These are phyloP conservation scores for Marronus borbonicus DNA, from an alignment of 2,888 invertebrate genomes.

Conservation along the genomic window DNA sequence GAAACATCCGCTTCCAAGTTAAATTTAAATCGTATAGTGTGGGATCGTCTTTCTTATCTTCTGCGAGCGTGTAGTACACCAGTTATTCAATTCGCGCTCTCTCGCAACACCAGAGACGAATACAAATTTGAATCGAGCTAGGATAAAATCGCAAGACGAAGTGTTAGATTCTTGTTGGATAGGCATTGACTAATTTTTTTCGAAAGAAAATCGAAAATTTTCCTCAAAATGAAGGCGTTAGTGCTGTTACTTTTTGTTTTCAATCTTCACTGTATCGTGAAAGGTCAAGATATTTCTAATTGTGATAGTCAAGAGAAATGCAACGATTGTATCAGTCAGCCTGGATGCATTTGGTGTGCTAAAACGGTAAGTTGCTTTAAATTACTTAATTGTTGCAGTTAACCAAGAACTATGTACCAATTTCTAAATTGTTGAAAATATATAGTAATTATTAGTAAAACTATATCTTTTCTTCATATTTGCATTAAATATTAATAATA, in stretches of 20 bases:
- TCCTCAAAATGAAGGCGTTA: not conserved
- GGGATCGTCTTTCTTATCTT: too few species aligned
- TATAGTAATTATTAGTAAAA: too few species aligned
- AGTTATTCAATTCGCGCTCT: not conserved
- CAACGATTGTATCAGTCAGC: slow-evolving; percentile 69
- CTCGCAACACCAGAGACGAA: not conserved
- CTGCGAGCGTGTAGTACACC: too few species aligned
- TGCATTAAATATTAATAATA: too few species aligned
- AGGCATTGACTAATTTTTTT: too few species aligned
- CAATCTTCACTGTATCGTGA: not conserved
- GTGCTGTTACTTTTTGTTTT: not conserved
- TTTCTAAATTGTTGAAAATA: too few species aligned
- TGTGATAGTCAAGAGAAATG: slow-evolving; percentile 62
- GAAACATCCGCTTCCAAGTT: slow-evolving; percentile 36
- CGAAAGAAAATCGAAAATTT: too few species aligned
- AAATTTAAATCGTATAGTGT: slow-evolving; percentile 16
- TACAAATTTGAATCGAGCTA: not conserved
- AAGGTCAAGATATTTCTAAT: slow-evolving; percentile 37
- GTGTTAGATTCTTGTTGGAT: too few species aligned
- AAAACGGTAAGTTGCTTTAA: slow-evolving; percentile 57
- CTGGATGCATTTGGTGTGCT: slow-evolving; percentile 72
- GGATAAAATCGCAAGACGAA: too few species aligned
- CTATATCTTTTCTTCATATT: too few species aligned
- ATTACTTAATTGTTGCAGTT: not conserved
- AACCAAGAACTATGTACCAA: too few species aligned